phyloP scores from a whole-genome alignment of 2,888 invertebrate species.

The Thera britannica region DNA sequence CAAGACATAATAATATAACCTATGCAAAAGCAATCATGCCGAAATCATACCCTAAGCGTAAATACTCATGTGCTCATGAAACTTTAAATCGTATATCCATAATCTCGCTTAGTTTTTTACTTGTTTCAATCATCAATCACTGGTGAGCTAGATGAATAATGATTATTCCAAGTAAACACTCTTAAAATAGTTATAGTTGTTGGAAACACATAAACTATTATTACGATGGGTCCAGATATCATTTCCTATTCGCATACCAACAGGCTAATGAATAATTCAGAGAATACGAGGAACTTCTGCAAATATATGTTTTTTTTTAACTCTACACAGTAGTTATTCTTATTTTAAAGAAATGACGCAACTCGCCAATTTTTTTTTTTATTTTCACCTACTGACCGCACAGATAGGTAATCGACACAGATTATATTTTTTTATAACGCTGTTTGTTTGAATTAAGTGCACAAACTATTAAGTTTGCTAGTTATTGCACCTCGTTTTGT shows the following conservation, averaged over 20 bases:
- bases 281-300: conserved; percentile 5
- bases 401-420: too few species aligned
- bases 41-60: too few species aligned
- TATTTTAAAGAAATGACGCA: neutral
- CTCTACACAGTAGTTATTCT: neutral
- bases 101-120: neutral
- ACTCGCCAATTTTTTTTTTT: neutral
- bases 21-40: too few species aligned
- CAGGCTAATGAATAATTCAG: neutral
- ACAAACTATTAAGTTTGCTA: too few species aligned
- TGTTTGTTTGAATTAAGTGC: too few species aligned
- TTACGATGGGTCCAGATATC: conserved; percentile 14
- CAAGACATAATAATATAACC: too few species aligned
- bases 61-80: too few species aligned
- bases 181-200: conserved; percentile 6
- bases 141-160: conserved; percentile 8
- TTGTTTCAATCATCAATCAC: neutral
- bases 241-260: conserved; percentile 12
- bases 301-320: neutral
- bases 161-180: conserved; percentile 9
- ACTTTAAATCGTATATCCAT: too few species aligned
- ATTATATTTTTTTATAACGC: too few species aligned
- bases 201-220: neutral
- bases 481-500: too few species aligned
- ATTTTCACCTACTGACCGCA: too few species aligned